Evolutionary conservation across 2,113 vertebrate species (phyloP).

Genomic region (Bucco capensis): DNA sequence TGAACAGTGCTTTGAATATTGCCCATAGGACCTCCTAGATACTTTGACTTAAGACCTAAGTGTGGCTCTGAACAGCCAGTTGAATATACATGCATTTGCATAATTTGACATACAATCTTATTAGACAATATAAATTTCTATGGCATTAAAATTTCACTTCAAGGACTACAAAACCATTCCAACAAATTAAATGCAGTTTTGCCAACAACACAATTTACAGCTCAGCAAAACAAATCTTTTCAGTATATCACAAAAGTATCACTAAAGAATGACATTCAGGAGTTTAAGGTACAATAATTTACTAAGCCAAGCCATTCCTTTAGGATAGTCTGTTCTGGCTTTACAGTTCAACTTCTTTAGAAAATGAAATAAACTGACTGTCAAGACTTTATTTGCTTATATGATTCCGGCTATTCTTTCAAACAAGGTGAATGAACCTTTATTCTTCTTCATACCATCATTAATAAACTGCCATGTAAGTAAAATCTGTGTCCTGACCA

Average conservation of each 20-base stretch:
- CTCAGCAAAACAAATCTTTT: not conserved
- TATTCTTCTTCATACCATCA: not conserved
- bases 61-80: not conserved
- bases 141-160: not conserved
- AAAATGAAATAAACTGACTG: constrained; percentile 26
- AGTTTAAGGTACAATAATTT: not conserved
- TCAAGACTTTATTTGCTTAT: constrained; percentile 5
- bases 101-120: not conserved
- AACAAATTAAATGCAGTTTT: not conserved
- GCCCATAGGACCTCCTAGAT: not conserved
- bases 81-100: not conserved
- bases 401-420: constrained; percentile 9
- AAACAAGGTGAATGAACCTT: not conserved
- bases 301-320: not conserved
- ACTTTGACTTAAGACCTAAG: not conserved
- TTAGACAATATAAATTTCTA: not conserved
- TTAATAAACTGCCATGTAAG: not conserved
- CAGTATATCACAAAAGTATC: not conserved
- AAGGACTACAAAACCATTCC: not conserved
- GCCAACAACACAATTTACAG: not conserved
- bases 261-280: not conserved
- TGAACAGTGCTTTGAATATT: not conserved
- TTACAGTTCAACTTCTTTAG: not conserved
- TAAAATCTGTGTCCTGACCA: not conserved
- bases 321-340: not conserved